phyloP scores from a whole-genome alignment of 35 echinoderm and acorn worm genomes.

The Hemicentrotus pulcherrimus region DNA sequence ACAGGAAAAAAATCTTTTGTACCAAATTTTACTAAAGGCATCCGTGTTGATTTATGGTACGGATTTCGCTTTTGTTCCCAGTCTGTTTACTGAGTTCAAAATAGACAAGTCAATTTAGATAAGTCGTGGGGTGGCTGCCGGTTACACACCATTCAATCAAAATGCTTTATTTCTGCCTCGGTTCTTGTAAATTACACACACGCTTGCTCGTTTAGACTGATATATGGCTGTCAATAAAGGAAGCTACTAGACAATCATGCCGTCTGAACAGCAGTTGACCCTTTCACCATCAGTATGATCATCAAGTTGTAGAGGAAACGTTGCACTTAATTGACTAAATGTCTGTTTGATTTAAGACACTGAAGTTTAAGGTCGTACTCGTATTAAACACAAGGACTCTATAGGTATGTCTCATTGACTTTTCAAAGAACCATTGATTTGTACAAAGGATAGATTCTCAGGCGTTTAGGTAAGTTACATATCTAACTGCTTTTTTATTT shows the following conservation, averaged over 20 bases:
- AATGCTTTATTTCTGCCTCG: background rate
- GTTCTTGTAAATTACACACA: background rate
- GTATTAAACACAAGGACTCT: background rate
- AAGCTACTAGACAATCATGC: background rate
- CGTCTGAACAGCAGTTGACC: background rate
- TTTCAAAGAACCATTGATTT: too few species aligned
- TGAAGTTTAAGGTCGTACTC: too few species aligned
- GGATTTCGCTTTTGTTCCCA: background rate
- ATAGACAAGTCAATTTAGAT: slow-evolving; percentile 5
- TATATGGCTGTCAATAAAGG: background rate
- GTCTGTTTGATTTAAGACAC: background rate
- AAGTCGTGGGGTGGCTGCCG: background rate
- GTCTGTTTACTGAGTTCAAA: background rate
- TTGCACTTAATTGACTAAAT: background rate
- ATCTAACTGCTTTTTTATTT: too few species aligned
- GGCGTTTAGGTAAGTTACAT: too few species aligned
- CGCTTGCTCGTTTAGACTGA: background rate
- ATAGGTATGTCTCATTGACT: background rate
- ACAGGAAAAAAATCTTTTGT: background rate
- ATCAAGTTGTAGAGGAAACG: background rate
- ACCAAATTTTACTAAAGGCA: background rate
- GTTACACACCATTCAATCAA: background rate
- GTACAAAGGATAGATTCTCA: too few species aligned
- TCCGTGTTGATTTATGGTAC: background rate
- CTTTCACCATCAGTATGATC: background rate